Evolutionary conservation across 1,140 invertebrate species (phyloP).

Genomic region (Ctenoplectra terminalis): DNA sequence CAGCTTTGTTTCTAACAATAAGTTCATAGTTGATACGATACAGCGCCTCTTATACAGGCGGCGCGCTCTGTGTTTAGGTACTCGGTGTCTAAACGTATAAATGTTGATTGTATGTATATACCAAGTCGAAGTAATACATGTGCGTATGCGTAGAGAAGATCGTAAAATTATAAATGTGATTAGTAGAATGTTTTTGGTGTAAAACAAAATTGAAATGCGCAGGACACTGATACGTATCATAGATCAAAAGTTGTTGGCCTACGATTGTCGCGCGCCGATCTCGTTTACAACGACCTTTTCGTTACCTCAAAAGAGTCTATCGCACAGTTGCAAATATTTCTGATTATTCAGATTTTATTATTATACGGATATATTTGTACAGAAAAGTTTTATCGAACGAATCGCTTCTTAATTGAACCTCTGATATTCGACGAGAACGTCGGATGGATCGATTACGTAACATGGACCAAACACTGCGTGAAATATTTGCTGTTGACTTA

Average conservation of each 20-base stretch:
- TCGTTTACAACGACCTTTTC: slow-evolving; percentile 30
- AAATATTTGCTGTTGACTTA: slow-evolving; percentile 3
- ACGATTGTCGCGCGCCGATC: slow-evolving; percentile 16
- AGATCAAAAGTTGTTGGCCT: slow-evolving; percentile 35
- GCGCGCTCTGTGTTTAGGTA: slow-evolving; percentile 7
- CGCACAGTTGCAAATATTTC: slow-evolving; percentile 2
- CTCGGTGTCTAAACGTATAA: slow-evolving; percentile 50
- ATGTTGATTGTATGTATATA: slow-evolving; percentile 48
- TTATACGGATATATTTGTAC: slow-evolving; percentile 37
- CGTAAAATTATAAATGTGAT: slow-evolving; percentile 9
- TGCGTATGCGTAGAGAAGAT: slow-evolving; percentile 26
- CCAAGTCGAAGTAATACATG: neutral
- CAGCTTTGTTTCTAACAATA: neutral
- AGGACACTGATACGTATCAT: neutral
- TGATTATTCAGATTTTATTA: slow-evolving; percentile 26
- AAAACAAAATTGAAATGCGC: neutral
- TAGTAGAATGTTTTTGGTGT: neutral
- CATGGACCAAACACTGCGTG: slow-evolving; percentile 29
- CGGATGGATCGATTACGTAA: neutral
- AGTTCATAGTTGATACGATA: neutral
- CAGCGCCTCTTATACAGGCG: too few relatives aligned
- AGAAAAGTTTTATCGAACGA: slow-evolving; percentile 32
- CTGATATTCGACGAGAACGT: neutral
- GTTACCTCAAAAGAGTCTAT: slow-evolving; percentile 19
- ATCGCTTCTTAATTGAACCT: neutral